These are phyloP conservation scores for Lytechinus variegatus DNA, from an alignment of 35 echinoderm and acorn worm species.

Conservation along the genomic window DNA sequence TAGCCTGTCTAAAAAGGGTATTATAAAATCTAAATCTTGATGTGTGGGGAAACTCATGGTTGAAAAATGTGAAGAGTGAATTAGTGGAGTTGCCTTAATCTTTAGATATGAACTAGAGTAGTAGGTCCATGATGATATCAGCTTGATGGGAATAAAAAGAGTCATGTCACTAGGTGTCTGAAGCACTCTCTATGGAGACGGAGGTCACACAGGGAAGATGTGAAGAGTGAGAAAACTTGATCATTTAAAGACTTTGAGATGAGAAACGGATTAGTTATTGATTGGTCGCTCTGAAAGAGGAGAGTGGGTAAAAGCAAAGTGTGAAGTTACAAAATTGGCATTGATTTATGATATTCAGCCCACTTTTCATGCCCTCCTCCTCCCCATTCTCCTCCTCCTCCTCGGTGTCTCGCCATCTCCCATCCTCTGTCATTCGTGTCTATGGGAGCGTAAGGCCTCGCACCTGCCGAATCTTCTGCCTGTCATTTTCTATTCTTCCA, in stretches of 20 bases:
- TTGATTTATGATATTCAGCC: constrained; percentile 46
- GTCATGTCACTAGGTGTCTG: neutral
- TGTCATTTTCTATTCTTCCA: constrained; percentile 14
- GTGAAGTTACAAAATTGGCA: constrained; percentile 47
- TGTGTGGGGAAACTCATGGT: no score
- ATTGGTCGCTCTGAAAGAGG: neutral
- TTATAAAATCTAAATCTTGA: no score
- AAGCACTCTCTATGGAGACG: neutral
- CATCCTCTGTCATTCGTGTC: constrained; percentile 4
- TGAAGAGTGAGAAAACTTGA: neutral
- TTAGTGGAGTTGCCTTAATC: no score
- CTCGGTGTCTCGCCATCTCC: neutral
- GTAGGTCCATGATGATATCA: no score
- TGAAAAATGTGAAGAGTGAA: no score
- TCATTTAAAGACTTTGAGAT: constrained; percentile 3
- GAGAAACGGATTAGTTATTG: constrained; percentile 12
- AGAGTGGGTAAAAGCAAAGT: neutral
- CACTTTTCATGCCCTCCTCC: neutral
- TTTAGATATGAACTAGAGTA: no score
- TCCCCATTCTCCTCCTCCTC: neutral
- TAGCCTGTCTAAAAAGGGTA: no score
- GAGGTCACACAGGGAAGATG: neutral
- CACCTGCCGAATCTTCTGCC: constrained; percentile 25
- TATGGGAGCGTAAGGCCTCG: neutral
- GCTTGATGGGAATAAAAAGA: neutral